Percentiles rank a stretch among this genome's conserved stretches.
phyloP scores from a whole-genome alignment of 2,113 vertebrate genomes.

The Pleuronectes platessa region DNA sequence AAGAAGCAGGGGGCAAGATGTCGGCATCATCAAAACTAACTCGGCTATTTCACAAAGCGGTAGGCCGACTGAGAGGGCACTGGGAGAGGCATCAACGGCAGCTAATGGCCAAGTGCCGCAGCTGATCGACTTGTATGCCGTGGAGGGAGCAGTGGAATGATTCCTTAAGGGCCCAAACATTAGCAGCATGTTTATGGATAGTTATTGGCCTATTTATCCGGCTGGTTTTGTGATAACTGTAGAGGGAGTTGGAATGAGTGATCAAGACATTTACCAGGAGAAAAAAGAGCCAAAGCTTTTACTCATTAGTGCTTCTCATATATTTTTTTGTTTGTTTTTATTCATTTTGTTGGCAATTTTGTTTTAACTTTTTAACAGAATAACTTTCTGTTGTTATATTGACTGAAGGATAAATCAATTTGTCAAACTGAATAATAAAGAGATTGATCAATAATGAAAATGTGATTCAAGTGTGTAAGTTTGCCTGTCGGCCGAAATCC shows the following conservation, averaged over 20 bases:
- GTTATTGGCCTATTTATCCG: constrained; percentile 72
- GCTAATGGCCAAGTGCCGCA: constrained; percentile 48
- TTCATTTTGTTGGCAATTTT: background rate
- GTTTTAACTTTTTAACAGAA: too few species aligned
- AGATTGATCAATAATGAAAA: too few species aligned
- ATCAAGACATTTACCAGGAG: constrained; percentile 36
- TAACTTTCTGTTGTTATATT: background rate
- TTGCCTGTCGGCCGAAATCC: too few species aligned
- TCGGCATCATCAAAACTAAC: constrained; percentile 41
- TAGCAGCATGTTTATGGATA: constrained; percentile 72
- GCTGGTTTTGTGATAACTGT: constrained; percentile 67
- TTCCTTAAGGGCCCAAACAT: constrained; percentile 70
- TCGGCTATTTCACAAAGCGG: constrained; percentile 27
- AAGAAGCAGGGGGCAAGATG: background rate
- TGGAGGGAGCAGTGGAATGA: constrained; percentile 32
- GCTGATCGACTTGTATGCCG: constrained; percentile 62
- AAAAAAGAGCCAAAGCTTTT: background rate
- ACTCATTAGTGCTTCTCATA: background rate
- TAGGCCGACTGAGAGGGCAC: constrained; percentile 12
- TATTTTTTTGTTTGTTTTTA: background rate
- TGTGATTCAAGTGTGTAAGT: too few species aligned
- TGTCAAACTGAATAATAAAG: background rate
- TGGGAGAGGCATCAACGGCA: constrained; percentile 8
- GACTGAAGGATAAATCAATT: background rate
- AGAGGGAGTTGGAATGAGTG: constrained; percentile 46